Evolutionary conservation across 2,113 vertebrate species (phyloP).

Genomic region (Nibea albiflora): DNA sequence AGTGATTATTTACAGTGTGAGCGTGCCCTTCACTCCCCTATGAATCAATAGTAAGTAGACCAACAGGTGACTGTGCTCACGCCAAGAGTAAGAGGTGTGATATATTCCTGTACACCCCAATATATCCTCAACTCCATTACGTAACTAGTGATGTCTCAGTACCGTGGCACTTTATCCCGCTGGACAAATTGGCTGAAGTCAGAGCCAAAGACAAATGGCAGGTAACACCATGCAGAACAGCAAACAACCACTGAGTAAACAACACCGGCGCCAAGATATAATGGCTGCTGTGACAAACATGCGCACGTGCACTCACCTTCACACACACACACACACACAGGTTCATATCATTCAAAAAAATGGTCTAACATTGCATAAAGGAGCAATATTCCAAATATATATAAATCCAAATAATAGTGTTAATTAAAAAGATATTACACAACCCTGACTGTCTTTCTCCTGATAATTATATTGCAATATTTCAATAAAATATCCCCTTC

Average conservation of each 20-base stretch:
- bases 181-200: slow-evolving; percentile 12
- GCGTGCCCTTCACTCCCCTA: background rate
- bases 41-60: slow-evolving; percentile 17
- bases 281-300: background rate
- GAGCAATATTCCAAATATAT: background rate
- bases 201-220: slow-evolving; percentile 11
- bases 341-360: background rate
- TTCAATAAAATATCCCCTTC: slow-evolving; percentile 21
- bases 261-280: background rate
- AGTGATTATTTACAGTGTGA: background rate
- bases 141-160: slow-evolving; percentile 2
- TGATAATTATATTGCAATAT: slow-evolving; percentile 12
- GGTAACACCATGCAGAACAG: slow-evolving; percentile 16
- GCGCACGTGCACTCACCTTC: background rate
- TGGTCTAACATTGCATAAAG: background rate
- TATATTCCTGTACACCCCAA: slow-evolving; percentile 1
- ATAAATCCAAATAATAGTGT: background rate
- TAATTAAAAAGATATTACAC: slow-evolving; percentile 13
- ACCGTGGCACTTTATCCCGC: background rate
- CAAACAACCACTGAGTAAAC: slow-evolving; percentile 4
- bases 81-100: background rate
- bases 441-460: background rate
- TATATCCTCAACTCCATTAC: slow-evolving; percentile 22
- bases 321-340: background rate
- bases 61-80: background rate